Evolutionary conservation across 2,888 invertebrate genomes (phyloP).

Genomic region (Phyllotreta cruciferae): DNA sequence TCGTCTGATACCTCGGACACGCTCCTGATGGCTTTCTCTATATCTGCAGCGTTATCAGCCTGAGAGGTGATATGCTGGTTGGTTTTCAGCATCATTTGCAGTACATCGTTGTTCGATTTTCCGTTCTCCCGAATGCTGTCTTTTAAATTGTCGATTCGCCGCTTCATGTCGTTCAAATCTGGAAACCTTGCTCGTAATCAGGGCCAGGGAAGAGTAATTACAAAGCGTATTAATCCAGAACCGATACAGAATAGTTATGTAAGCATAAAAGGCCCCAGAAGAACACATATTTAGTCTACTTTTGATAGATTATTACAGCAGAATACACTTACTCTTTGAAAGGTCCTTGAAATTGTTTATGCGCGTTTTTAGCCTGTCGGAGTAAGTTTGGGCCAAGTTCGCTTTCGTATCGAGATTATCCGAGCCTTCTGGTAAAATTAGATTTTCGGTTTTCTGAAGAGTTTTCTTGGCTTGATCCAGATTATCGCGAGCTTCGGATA

Average conservation of each 20-base stretch:
- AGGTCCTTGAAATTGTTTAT: constrained; percentile 50
- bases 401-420: constrained; percentile 65
- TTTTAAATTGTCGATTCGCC: constrained; percentile 62
- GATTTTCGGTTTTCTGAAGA: constrained; percentile 51
- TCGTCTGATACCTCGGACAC: constrained; percentile 48
- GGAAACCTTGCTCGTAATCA: constrained; percentile 33
- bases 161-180: constrained; percentile 46
- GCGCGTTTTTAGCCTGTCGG: constrained; percentile 64
- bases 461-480: constrained; percentile 64
- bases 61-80: constrained; percentile 42
- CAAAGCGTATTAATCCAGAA: neutral
- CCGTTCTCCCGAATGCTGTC: constrained; percentile 60
- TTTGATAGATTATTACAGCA: too few species aligned
- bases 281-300: too few species aligned
- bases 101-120: constrained; percentile 49
- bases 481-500: constrained; percentile 70
- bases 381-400: constrained; percentile 63
- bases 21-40: constrained; percentile 42
- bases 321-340: constrained; percentile 42
- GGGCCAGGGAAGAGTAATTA: neutral
- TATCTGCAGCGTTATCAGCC: constrained; percentile 37
- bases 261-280: too few species aligned
- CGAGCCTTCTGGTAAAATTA: constrained; percentile 58
- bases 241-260: too few species aligned
- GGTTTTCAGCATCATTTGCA: constrained; percentile 45